Percentiles rank a stretch among this genome's conserved stretches.
These are phyloP conservation scores for Papilio demoleus DNA, from an alignment of 2,888 invertebrate genomes.

Conservation along the genomic window DNA sequence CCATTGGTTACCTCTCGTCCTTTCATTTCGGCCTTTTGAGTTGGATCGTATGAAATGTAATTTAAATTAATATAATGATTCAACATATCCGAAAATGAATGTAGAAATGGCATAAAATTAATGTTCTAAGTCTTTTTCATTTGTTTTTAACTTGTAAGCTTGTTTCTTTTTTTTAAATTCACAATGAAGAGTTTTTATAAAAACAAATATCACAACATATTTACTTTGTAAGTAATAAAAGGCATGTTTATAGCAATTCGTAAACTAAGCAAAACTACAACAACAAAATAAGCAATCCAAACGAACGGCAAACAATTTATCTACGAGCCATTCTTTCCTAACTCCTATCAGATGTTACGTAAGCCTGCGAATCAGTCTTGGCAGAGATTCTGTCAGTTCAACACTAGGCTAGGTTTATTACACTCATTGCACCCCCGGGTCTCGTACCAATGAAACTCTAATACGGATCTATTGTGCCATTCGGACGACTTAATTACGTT, in stretches of 20 bases:
- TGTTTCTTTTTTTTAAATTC: not conserved
- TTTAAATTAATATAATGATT: conserved; percentile 21
- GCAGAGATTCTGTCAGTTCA: conserved; percentile 45
- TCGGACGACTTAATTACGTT: conserved; percentile 55
- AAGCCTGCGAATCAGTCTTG: conserved; percentile 38
- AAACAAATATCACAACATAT: not conserved
- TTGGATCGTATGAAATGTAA: conserved; percentile 12
- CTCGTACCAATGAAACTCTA: conserved; percentile 63
- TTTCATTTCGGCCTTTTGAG: conserved; percentile 15
- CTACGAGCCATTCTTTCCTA: conserved; percentile 31
- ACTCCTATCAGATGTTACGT: conserved; percentile 40
- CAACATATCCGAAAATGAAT: not conserved
- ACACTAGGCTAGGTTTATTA: conserved; percentile 49
- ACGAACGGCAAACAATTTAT: conserved; percentile 35
- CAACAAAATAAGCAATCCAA: conserved; percentile 31
- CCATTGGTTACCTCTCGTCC: conserved; percentile 19
- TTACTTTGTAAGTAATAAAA: not conserved
- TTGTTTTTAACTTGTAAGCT: too few relatives aligned
- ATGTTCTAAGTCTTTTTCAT: too few relatives aligned
- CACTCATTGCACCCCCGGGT: conserved; percentile 60
- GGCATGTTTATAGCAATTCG: not conserved
- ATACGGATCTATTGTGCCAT: conserved; percentile 72
- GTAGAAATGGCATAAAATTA: not conserved
- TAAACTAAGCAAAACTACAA: conserved; percentile 23
- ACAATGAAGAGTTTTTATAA: too few relatives aligned